Base-by-base conservation (phyloP, 2,113 vertebrate species). In the Sturnira hondurensis region DNA sequence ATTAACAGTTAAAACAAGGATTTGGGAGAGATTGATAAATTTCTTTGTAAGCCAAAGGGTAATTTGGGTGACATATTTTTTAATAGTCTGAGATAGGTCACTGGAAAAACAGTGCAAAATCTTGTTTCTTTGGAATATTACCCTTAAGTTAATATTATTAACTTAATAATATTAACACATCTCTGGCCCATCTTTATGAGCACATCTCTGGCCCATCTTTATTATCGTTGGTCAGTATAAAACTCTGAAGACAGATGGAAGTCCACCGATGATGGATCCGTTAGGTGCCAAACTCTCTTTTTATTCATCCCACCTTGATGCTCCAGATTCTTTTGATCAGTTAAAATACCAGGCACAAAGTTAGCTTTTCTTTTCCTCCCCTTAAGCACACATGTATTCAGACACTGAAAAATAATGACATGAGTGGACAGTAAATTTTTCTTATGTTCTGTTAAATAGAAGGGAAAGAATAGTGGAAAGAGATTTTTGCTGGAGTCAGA, bases 1-100 rank as follows among this genome's bases (percentile, higher is more conserved):
- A 98, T 98, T 98, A 98, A 97, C 93, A 98, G 97, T 96, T 92
- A 97, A 98, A 98, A 98, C 86, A 97, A 96, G 92, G 81, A 97
- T 97, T 98, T 93, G 89, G 95, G 91, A 95, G 87, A 97, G 84
- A 94, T 93, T 93, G 10, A 63, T 95, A 68, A 94, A 89, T 96
- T 95, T 84, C 43, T 96, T 97, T 97, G 97, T 85, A 77, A 95
- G 94, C 74, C 58, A 94, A 97, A 97, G 38, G 80, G 54, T 41
- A 70, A 96, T 95, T 95, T 93, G 76, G 84, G 77, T 97, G 96
- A 88, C 91, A 95, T 92, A 77, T 6, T 95, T 90, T 96, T 97
- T 95, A 95, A 92, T 97, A 97, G 76, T 93, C 94, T 68, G 38
- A 87, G 47, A 77, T 63, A 83, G 22, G 65, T 74, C 89, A 92